Evolutionary conservation across 2,113 vertebrate species (phyloP).

Genomic region (Tragelaphus strepsiceros): DNA sequence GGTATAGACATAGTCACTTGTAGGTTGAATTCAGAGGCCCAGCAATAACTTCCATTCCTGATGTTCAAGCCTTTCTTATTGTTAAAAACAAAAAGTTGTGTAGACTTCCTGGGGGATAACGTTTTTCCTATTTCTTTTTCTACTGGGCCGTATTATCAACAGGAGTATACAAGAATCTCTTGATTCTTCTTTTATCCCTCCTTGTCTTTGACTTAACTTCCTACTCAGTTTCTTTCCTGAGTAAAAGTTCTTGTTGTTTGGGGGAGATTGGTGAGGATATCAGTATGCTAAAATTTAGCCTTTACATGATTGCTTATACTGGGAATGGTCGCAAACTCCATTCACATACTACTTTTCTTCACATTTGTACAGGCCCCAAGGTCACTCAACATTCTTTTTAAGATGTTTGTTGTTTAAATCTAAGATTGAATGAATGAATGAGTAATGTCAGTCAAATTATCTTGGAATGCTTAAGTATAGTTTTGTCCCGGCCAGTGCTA

Average conservation of each 20-base stretch:
- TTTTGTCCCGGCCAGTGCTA: not conserved
- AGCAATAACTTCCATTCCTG: not conserved
- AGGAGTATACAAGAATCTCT: not conserved
- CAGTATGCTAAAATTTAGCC: not conserved
- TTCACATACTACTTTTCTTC: not conserved
- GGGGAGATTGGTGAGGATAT: not conserved
- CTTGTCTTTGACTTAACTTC: not conserved
- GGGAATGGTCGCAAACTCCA: not conserved
- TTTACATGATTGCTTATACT: not conserved
- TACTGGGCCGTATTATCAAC: not conserved
- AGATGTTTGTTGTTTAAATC: slow-evolving; percentile 2
- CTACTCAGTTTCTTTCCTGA: not conserved
- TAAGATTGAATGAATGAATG: not conserved
- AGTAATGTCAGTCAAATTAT: not conserved
- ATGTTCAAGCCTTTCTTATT: not conserved
- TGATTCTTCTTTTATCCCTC: not conserved
- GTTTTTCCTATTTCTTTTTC: not conserved
- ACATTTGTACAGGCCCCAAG: not conserved
- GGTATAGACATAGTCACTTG: not conserved
- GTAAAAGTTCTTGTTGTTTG: not conserved
- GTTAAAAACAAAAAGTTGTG: not conserved
- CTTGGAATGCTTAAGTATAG: not conserved
- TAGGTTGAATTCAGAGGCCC: not conserved
- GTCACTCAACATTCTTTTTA: not conserved
- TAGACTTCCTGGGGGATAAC: not conserved